Conservation (phyloP, 2,888 invertebrate genomes). For the Bedellia somnulentella region DNA sequence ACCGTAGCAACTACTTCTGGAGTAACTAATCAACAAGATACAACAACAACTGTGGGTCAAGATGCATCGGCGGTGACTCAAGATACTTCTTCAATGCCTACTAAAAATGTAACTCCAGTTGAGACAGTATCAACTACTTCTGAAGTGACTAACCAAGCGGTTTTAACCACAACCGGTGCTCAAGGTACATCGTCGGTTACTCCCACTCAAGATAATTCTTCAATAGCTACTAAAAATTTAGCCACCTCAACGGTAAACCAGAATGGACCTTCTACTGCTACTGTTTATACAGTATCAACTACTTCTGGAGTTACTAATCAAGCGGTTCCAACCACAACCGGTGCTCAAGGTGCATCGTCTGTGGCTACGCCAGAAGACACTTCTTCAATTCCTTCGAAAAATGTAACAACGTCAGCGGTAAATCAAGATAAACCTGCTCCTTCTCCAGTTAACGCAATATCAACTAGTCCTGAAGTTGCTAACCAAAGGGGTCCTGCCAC, state of each 20-base stretch:
- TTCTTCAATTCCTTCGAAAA: too few relatives aligned
- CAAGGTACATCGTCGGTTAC: background rate
- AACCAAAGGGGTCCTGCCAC: background rate
- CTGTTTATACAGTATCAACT: background rate
- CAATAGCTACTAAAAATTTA: background rate
- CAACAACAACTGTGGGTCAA: background rate
- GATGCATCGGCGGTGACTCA: too few relatives aligned
- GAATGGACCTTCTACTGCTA: background rate
- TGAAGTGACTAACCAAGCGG: too few relatives aligned
- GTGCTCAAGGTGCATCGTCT: too few relatives aligned
- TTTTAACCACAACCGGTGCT: background rate
- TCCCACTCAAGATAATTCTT: too few relatives aligned
- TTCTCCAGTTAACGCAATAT: too few relatives aligned
- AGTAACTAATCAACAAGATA: background rate
- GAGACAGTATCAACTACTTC: too few relatives aligned
- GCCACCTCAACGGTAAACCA: background rate
- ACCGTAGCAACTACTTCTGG: conserved; percentile 1
- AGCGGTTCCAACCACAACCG: background rate
- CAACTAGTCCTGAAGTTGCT: background rate
- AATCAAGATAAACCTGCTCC: too few relatives aligned
- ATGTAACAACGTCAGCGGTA: too few relatives aligned
- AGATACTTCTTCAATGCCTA: too few relatives aligned
- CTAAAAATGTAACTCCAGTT: background rate
- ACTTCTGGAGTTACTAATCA: background rate
- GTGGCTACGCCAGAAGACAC: too few relatives aligned